Conservation (phyloP, 1,140 invertebrate genomes). For the Drosophila guanche region DNA sequence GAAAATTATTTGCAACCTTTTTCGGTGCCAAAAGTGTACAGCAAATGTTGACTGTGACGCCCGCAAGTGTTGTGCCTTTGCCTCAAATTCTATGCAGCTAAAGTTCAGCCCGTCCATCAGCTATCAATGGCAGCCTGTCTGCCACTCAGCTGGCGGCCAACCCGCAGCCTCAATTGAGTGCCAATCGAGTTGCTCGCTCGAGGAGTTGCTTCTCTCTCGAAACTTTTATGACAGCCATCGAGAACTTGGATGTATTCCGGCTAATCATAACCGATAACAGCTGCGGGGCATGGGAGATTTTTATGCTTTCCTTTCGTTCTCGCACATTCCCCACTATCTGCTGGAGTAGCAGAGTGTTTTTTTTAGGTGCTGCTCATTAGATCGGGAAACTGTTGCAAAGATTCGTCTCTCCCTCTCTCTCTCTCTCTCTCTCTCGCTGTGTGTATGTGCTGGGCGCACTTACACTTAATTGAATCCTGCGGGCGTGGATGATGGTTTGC, state of each 20-base stretch:
- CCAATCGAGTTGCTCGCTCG: slow-evolving; percentile 28
- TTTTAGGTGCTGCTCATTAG: slow-evolving; percentile 43
- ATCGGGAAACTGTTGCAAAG: slow-evolving; percentile 38
- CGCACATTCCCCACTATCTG: slow-evolving; percentile 18
- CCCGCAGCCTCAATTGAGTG: slow-evolving; percentile 22
- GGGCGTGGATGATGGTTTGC: slow-evolving; percentile 54
- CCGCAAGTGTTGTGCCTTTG: not conserved
- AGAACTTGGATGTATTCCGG: slow-evolving; percentile 8
- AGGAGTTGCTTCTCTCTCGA: slow-evolving; percentile 10
- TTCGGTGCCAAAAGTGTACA: slow-evolving; percentile 1
- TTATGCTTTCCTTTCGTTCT: not conserved
- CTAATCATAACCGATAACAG: slow-evolving; percentile 54
- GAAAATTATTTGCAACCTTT: slow-evolving; percentile 1
- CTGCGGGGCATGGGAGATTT: slow-evolving; percentile 6
- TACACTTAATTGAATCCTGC: slow-evolving; percentile 81
- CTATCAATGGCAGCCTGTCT: not conserved
- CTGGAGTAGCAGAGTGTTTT: slow-evolving; percentile 43
- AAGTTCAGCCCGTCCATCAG: not conserved
- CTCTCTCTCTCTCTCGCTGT: slow-evolving; percentile 3
- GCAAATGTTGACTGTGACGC: slow-evolving; percentile 10
- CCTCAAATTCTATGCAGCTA: not conserved
- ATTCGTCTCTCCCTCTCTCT: not conserved
- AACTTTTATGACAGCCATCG: slow-evolving; percentile 45
- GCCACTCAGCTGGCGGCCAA: slow-evolving; percentile 24
- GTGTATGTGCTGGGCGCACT: slow-evolving; percentile 53